Base-by-base conservation (phyloP, 2,888 invertebrate species). In the Rhopalosiphum nymphaeae region DNA sequence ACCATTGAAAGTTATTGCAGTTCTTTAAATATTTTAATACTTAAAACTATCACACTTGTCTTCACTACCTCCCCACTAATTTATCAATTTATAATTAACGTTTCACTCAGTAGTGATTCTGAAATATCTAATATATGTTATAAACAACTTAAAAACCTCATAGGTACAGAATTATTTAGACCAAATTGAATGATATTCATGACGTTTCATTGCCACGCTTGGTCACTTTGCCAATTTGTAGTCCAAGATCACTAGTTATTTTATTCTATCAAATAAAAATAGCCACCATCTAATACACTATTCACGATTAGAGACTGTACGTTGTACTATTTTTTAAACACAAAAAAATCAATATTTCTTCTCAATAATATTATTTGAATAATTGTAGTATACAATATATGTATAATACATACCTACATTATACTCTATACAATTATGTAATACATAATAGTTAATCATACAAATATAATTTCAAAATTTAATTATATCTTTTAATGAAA, bases 131-230 rank as follows among this genome's bases (percentile, higher is more conserved):
- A 46, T 78, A 46, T 5, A 56, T 36, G 46, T 46, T 29, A 57
- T 67, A n/a, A 21, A 61, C 61, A 44, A 29, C 44, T 46, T 44
- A 44, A 61, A 67, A 90, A 61, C 5, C n/a, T 7, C n/a, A 46
- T 61, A 53, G 53, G 21, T 53, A 26, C 57, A 29, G 26, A 26
- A 57, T 91, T 91, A 92, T 86, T 61, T 26, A 46, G 46, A 86
- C 57, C 5, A 26, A 61, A 86, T 61, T 36, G 57, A 86, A 57
- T n/a, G 86, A 57, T 86, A 86, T 57, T 36, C 44, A 46, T 92
- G 91, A 86, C 86, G 26, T 86, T 86, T 92, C 91, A 86, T 86
- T 92, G 91, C 61, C 86, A 46, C 57, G 53, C 91, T n/a, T 26
- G 57, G 46, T 92, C 86, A 36, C 44, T 92, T n/a, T 86, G 91